Evolutionary conservation across 2,888 invertebrate genomes (phyloP).

Genomic region (Eledone cirrhosa): DNA sequence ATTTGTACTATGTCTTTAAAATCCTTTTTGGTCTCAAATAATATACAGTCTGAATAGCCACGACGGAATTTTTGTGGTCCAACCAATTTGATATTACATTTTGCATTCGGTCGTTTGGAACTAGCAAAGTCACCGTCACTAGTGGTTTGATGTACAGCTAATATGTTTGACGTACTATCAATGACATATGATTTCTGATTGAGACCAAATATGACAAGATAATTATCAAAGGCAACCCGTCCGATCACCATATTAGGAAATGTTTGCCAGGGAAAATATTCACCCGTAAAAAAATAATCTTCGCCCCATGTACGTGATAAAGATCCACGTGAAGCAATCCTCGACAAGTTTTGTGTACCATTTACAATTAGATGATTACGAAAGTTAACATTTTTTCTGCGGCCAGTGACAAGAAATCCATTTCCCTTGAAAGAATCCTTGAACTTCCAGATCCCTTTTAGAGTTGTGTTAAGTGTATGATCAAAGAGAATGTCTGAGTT

Average conservation of each 20-base stretch:
- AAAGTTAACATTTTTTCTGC: conserved; percentile 41
- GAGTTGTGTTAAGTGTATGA: conserved; percentile 40
- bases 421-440: background rate
- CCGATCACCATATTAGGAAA: conserved; percentile 59
- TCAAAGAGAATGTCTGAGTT: conserved; percentile 58
- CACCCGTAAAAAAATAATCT: conserved; percentile 55
- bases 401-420: conserved; percentile 37
- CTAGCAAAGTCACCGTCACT: conserved; percentile 51
- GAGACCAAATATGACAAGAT: conserved; percentile 49
- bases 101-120: conserved; percentile 41
- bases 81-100: conserved; percentile 49
- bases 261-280: conserved; percentile 50
- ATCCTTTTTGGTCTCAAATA: background rate
- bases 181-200: conserved; percentile 45
- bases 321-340: conserved; percentile 33
- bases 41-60: conserved; percentile 39
- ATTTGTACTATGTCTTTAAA: background rate
- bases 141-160: conserved; percentile 57
- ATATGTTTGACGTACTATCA: conserved; percentile 48
- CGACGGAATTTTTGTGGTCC: conserved; percentile 44
- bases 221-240: conserved; percentile 56
- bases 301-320: conserved; percentile 50
- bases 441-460: conserved; percentile 35
- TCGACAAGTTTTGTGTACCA: background rate
- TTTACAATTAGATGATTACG: background rate